Evolutionary conservation across 2,113 vertebrate genomes (phyloP).

Genomic region (Oncorhynchus tshawytscha): DNA sequence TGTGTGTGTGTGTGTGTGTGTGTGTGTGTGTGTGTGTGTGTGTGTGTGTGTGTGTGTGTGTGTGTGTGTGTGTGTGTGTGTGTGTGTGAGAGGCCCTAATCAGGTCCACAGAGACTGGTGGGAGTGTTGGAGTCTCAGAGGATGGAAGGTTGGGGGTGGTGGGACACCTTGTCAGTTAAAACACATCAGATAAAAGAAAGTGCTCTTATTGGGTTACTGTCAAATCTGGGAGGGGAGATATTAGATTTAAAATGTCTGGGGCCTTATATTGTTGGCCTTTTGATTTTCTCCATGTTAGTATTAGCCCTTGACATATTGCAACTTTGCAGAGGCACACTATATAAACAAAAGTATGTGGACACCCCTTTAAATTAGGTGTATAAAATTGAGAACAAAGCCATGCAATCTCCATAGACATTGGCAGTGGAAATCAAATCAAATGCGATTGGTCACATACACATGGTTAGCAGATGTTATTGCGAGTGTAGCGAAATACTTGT

Average conservation of each 20-base stretch:
- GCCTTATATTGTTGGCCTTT: background rate
- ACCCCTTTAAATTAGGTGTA: no score
- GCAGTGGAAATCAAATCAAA: no score
- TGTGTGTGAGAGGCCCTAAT: background rate
- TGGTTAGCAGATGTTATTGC: background rate
- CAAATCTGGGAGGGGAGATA: background rate
- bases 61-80: background rate
- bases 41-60: background rate
- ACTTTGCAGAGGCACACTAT: background rate
- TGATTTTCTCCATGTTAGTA: background rate
- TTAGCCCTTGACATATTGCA: background rate
- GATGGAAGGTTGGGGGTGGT: no score
- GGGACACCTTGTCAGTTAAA: background rate
- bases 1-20: slow-evolving; percentile 3
- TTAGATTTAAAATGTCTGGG: background rate
- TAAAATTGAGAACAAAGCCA: no score
- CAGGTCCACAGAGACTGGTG: background rate
- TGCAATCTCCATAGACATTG: no score
- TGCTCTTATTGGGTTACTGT: background rate
- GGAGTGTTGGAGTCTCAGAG: background rate
- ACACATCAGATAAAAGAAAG: background rate
- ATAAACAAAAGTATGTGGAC: no score
- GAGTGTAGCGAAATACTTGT: background rate
- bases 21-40: slow-evolving; percentile 1
- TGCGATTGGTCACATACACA: background rate